Conservation (phyloP, 2,888 invertebrate genomes). For the Heliconius ismenius region DNA sequence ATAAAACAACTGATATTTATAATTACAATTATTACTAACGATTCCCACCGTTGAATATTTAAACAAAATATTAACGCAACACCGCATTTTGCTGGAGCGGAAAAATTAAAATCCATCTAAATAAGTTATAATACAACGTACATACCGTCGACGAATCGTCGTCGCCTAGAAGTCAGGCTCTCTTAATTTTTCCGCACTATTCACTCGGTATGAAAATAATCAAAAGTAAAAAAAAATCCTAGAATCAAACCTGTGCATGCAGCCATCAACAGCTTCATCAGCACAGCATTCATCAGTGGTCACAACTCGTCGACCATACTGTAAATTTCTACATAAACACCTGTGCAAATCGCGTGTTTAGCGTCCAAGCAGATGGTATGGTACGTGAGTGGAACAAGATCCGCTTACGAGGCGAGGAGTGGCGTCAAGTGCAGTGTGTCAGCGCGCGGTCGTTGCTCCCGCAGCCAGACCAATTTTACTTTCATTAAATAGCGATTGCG, state of each 20-base stretch:
- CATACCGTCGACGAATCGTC: too few relatives aligned
- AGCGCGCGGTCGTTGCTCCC: slow-evolving; percentile 69
- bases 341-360: neutral
- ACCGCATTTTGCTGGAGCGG: too few relatives aligned
- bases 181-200: too few relatives aligned
- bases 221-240: neutral
- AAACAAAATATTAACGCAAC: too few relatives aligned
- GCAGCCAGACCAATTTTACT: slow-evolving; percentile 69
- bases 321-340: neutral
- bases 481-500: slow-evolving; percentile 63
- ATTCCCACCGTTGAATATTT: too few relatives aligned
- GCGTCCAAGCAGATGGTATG: slow-evolving; percentile 2
- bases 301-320: neutral
- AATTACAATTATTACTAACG: too few relatives aligned
- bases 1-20: too few relatives aligned
- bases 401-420: slow-evolving; percentile 47
- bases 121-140: too few relatives aligned
- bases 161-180: too few relatives aligned
- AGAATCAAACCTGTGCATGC: neutral
- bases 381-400: slow-evolving; percentile 40
- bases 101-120: too few relatives aligned
- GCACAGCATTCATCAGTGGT: too few relatives aligned
- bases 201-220: too few relatives aligned
- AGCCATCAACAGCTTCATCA: neutral
- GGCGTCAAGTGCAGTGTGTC: slow-evolving; percentile 72